phyloP scores from a whole-genome alignment of 2,797 vertebrate species.

The Percopsis omiscomaycus region DNA sequence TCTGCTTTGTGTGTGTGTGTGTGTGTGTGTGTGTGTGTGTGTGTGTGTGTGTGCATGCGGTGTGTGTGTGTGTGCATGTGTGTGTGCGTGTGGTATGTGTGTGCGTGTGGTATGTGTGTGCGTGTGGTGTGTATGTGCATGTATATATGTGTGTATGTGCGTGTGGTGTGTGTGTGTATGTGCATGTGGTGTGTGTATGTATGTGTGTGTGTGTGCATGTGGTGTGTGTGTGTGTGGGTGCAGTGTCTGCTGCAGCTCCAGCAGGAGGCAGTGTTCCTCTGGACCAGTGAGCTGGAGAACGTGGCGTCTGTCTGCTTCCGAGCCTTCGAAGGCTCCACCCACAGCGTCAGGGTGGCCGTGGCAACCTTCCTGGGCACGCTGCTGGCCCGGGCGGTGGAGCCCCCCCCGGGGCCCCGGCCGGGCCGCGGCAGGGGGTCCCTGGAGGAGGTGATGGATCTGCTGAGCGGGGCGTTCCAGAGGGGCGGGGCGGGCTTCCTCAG shows the following conservation, averaged over 20 bases:
- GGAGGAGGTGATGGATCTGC: conserved; percentile 86
- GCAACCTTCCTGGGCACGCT: conserved; percentile 86
- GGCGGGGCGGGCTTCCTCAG: conserved; percentile 88
- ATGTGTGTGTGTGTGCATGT: no score
- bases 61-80: not conserved
- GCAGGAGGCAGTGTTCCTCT: conserved; percentile 89
- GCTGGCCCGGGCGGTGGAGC: conserved; percentile 81
- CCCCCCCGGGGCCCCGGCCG: conserved; percentile 63
- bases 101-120: no score
- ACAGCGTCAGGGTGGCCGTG: conserved; percentile 83
- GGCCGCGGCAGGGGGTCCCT: conserved; percentile 74
- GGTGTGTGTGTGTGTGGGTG: conserved; percentile 5
- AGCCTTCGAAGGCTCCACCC: conserved; percentile 90
- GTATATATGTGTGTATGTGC: no score
- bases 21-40: conserved; percentile 2
- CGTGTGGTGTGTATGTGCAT: no score
- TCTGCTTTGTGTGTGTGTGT: not conserved
- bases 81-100: not conserved
- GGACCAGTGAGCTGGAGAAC: conserved; percentile 89
- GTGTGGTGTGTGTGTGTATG: no score
- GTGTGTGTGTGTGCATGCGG: not conserved
- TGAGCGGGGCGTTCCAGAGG: conserved; percentile 86
- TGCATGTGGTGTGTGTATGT: no score
- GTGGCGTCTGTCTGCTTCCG: conserved; percentile 90
- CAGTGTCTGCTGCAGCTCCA: conserved; percentile 94